A percentile compares a stretch with the other conserved stretches of the same genome.
These are phyloP conservation scores for Myzus persicae DNA, from an alignment of 1,140 invertebrate genomes.

Conservation along the genomic window DNA sequence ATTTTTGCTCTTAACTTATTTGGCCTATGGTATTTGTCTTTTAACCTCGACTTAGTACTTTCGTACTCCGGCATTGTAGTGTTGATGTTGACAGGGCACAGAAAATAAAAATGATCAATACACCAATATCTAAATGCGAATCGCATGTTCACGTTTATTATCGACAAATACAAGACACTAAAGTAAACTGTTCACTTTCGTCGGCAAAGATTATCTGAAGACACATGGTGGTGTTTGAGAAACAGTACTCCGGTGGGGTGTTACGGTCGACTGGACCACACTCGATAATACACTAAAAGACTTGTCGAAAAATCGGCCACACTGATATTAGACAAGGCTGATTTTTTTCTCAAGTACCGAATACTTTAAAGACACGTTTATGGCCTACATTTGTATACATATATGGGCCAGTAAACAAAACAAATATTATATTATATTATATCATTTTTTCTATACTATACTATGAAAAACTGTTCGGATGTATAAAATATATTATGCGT, in stretches of 20 bases:
- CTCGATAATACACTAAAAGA: slow-evolving; percentile 25
- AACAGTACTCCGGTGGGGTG: slow-evolving; percentile 36
- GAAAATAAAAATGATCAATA: slow-evolving; percentile 23
- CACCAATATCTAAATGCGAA: slow-evolving; percentile 37
- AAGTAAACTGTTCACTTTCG: slow-evolving; percentile 27
- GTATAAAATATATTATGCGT: background rate
- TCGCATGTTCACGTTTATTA: slow-evolving; percentile 34
- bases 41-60: slow-evolving; percentile 48
- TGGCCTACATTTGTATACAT: slow-evolving; percentile 28
- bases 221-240: slow-evolving; percentile 18
- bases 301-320: slow-evolving; percentile 33
- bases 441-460: background rate
- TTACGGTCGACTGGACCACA: slow-evolving; percentile 54
- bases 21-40: slow-evolving; percentile 55
- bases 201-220: slow-evolving; percentile 42
- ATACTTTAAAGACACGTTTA: slow-evolving; percentile 34
- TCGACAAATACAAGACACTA: background rate
- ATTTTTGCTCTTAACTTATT: slow-evolving; percentile 40
- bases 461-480: background rate
- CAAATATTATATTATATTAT: background rate
- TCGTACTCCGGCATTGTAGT: background rate
- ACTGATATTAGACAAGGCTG: slow-evolving; percentile 34
- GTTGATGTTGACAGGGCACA: background rate
- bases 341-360: slow-evolving; percentile 46
- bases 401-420: background rate